Evolutionary conservation across 2,797 vertebrate genomes (phyloP), one percentile per base, ranked within the genome.

Genomic region (Enteromius anoplus): DNA sequence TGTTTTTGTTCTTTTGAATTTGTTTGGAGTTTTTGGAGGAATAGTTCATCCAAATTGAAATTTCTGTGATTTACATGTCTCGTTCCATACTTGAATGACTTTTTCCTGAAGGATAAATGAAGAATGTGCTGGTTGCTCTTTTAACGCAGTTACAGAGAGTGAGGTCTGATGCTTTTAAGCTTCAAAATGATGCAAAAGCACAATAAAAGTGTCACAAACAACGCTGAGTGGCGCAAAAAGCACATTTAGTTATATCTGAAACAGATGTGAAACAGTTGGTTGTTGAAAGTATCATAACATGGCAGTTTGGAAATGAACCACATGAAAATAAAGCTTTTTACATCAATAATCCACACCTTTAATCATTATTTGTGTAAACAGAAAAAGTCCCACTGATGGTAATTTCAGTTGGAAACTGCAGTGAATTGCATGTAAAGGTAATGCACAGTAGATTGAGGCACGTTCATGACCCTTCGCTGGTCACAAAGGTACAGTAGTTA

Each of bases 171-270:
- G 34, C 53, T 60, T 58, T 40, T 75, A 23, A 55, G 51, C 21
- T 23, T 60, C 7, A 58, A 40, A 58, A 58, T 37, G 1, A 58
- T 75, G 5, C 32, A 75, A 58, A 75, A 15, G 32, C 72, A 17
- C 21, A 58, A 73, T 72, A 51, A 53, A 53, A 73, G 70, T n/a
- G 29, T 73, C 29, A 73, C 17, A 73, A 34, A 73, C 70, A 75
- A 40, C 5, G 3, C n/a, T 72, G 5, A 73, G 10, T 73, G 10
- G 5, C 3, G 32, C 53, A 37, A 55, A 73, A 73, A 73, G 47
- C 29, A 4, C 21, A 17, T 75, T 40, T 73, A 40, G 2, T 60
- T 73, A 60, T 26, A 75, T 75, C 49, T 12, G 1, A 75, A 75
- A 73, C 10, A 49, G 47, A 58, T 75, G n/a, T 23, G 51, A 55